Evolutionary conservation across 2,888 invertebrate species (phyloP).

Genomic region (Mystacides longicornis): DNA sequence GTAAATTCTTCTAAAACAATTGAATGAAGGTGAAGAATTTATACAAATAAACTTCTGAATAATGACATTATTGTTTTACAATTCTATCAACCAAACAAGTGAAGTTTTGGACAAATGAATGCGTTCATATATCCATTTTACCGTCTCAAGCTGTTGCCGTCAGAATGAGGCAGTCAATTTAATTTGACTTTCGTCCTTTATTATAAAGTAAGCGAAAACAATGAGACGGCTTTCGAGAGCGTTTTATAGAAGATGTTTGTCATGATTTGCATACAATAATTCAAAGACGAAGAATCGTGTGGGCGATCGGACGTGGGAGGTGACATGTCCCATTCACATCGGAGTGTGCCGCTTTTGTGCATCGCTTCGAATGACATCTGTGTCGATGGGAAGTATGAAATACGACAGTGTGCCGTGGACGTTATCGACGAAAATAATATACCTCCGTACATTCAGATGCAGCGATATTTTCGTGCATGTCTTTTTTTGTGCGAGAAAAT

Average conservation of each 20-base stretch:
- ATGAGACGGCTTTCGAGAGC: constrained; percentile 12
- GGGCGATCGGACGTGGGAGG: constrained; percentile 16
- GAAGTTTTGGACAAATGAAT: constrained; percentile 1
- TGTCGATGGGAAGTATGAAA: not conserved
- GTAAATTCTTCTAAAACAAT: too few species aligned
- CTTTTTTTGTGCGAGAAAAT: not conserved
- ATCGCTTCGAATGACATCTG: not conserved
- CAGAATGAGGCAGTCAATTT: constrained; percentile 6
- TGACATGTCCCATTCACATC: constrained; percentile 14
- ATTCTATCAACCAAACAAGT: not conserved
- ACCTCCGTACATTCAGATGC: too few species aligned
- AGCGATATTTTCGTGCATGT: too few species aligned
- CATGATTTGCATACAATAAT: constrained; percentile 26
- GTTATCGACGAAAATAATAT: constrained; percentile 1
- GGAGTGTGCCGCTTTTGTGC: not conserved
- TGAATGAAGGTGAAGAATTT: not conserved
- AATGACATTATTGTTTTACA: not conserved
- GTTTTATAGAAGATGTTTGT: constrained; percentile 14
- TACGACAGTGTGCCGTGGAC: not conserved
- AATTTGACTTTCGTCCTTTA: constrained; percentile 12
- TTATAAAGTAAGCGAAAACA: too few species aligned
- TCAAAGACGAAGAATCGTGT: constrained; percentile 14
- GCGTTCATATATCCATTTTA: not conserved
- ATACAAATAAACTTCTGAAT: not conserved
- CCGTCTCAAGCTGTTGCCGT: not conserved